Evolutionary conservation across 2,797 vertebrate genomes (phyloP), one percentile per base, ranked within the genome.

Genomic region (Leptodactylus fallax): DNA sequence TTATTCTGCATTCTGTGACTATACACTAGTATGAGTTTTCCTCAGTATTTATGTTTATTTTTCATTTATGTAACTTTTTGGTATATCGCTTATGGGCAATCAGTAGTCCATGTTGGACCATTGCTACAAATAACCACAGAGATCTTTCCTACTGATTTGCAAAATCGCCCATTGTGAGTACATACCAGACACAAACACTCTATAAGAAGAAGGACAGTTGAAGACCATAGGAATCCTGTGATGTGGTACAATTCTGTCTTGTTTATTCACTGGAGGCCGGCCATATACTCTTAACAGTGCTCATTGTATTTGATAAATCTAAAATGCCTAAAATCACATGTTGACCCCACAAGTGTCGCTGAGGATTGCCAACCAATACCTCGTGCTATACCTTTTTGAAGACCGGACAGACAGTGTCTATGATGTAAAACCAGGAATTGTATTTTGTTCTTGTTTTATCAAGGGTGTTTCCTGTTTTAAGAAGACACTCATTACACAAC

Each of bases 11-110:
- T 84, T 90, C 11, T 3, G 4, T 69, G 87, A 81, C 79, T 0
- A 0, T 55, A 55, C 85, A 4, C 36, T 82, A 90, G 90, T 93
- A 90, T 6, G 72, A 87, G 86, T 93, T 93, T 91, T 91, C 79
- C 90, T 85, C 90, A 89, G 0, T 83, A 47, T 92, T 89, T 12
- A 27, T 71, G 12, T 49, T 47, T 17, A 51, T 92, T 91, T 91
- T 55, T 79, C 72, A 45, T 47, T 61, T 79, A 21, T 65, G 74
- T 79, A 63, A 36, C 90, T 87, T 79, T 91, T 91, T 91, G 81
- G 90, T 81, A 86, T 90, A 90, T 87, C 86, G 79, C 84, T 90
- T 9, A 45, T 14, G 0, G 21, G 90, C 90, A 80, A 47, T 87
- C 0, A 0, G 27, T 72, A 21, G 72, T 90, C 90, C 87, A 74